phyloP scores from a whole-genome alignment of 1,140 invertebrate genomes.

The Helicoverpa zea region DNA sequence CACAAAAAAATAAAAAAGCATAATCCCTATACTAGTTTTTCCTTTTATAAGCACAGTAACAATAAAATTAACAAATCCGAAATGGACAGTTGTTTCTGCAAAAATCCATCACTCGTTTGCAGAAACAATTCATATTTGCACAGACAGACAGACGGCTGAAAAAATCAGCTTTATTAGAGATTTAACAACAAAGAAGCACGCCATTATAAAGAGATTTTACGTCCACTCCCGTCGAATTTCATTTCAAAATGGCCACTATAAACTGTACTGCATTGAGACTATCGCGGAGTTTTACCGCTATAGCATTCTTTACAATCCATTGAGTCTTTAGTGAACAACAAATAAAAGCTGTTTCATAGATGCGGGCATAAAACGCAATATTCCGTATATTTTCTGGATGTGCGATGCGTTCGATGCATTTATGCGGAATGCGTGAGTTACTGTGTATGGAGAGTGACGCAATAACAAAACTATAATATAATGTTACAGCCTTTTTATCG shows the following conservation, averaged over 20 bases:
- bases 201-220: conserved; percentile 34
- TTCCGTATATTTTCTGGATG: conserved; percentile 48
- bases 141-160: conserved; percentile 21
- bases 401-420: conserved; percentile 17
- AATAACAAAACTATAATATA: background rate
- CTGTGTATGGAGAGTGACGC: background rate
- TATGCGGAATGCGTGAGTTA: conserved; percentile 42
- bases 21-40: no score
- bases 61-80: conserved; percentile 16
- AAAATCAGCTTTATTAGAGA: conserved; percentile 20
- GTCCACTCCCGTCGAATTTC: conserved; percentile 41
- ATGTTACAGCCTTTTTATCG: no score
- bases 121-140: background rate
- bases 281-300: conserved; percentile 59
- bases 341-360: conserved; percentile 62
- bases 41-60: background rate
- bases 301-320: conserved; percentile 65
- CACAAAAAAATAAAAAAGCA: background rate
- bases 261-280: conserved; percentile 55
- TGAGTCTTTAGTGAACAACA: conserved; percentile 63
- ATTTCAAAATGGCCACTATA: conserved; percentile 50
- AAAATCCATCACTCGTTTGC: conserved; percentile 4
- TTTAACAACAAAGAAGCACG: conserved; percentile 19
- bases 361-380: conserved; percentile 55
- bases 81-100: conserved; percentile 11